Base-by-base conservation (phyloP, 2,888 invertebrate species). In the Euplagia quadripunctaria region DNA sequence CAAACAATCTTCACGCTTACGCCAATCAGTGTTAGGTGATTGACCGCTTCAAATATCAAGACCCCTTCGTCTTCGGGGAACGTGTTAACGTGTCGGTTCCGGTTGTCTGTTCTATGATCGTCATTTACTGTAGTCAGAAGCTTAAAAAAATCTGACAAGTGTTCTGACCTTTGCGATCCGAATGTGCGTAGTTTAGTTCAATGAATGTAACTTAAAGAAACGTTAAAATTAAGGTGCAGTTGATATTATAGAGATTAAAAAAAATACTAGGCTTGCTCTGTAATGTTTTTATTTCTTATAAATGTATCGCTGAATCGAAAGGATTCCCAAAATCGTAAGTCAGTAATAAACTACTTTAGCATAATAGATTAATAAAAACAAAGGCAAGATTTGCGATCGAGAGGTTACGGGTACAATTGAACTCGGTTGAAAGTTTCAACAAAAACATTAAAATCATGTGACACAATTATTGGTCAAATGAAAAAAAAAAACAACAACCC, bases 11-110 rank as follows among this genome's bases (percentile, higher is more conserved):
- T 61, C 31, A 61, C 61, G 14, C 61, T 61, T 61, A 61, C 31
- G 61, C 31, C 55, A 64, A 41, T 66, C 58, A 73, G n/a, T 43
- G 20, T 58, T 49, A 70, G 73, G 70, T 73, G 64, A 64, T 31
- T 70, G 70, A 67, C 73, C 73, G 70, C 51, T 70, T 51, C 20
- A 70, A 73, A 67, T 70, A 73, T 73, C 61, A 67, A 73, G 66
- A 70, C 70, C 66, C 70, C 73, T 70, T 66, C 66, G 61, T 67
- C 70, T 63, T 67, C 66, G 14, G 12, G 20, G 49, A 70, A 68
- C 69, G 64, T 73, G 70, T 73, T 70, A 70, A 73, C 61, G 31
- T 70, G 73, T 73, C 73, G 61, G 73, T 73, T 73, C 73, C 73
- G 67, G 70, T 70, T 73, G 73, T 73, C 73, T 65, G 9, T 52